phyloP scores from a whole-genome alignment of 1,140 invertebrate genomes.

The Bombus superbus region DNA sequence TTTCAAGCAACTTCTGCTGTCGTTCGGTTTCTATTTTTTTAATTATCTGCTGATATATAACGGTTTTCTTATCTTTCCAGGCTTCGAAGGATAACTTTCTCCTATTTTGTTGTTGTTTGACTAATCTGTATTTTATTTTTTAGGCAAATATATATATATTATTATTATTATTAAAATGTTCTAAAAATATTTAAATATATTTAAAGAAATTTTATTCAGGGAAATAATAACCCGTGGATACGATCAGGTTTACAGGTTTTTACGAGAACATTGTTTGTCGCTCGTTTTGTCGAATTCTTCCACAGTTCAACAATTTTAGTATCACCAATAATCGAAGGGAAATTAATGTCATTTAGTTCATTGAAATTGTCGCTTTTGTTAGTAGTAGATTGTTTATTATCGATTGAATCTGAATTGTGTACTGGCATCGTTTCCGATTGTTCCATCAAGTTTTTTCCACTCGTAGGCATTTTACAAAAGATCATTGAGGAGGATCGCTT shows the following conservation, averaged over 20 bases:
- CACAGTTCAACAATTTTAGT: constrained; percentile 25
- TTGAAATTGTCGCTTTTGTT: background rate
- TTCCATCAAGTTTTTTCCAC: too few relatives aligned
- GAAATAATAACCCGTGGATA: constrained; percentile 14
- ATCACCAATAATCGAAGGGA: background rate
- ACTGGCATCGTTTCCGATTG: background rate
- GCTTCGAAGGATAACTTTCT: constrained; percentile 55
- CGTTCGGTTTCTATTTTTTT: constrained; percentile 44
- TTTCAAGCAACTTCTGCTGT: constrained; percentile 20
- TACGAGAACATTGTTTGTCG: background rate
- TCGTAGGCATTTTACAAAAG: too few relatives aligned
- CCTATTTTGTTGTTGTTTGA: constrained; percentile 1
- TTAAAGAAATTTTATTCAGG: background rate
- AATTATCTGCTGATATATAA: constrained; percentile 22
- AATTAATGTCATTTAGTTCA: background rate
- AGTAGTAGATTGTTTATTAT: background rate
- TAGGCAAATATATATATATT: background rate
- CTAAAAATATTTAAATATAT: background rate
- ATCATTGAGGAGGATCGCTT: background rate
- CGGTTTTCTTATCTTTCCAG: constrained; percentile 62
- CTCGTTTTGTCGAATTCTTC: background rate
- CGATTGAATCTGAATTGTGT: background rate
- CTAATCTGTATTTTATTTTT: background rate
- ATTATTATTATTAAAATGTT: background rate
- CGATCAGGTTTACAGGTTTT: background rate